Evolutionary conservation across 2,113 vertebrate genomes (phyloP), one percentile per base, ranked within the genome.

Genomic region (Xiphophorus maculatus): DNA sequence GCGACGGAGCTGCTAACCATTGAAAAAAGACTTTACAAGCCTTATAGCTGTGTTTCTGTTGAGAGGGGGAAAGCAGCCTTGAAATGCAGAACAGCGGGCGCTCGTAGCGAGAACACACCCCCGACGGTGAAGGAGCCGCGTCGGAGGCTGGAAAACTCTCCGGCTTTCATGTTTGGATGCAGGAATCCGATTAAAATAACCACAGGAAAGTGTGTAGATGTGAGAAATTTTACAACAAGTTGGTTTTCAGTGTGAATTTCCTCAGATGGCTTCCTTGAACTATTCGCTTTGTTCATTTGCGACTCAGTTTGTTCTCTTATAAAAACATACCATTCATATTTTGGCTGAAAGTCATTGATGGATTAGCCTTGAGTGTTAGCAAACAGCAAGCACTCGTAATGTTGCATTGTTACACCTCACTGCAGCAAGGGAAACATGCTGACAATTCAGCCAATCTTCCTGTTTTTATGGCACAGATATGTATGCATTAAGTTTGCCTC

Each of bases 341-440:
- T n/a, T 77, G 33, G 54, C 74, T 73, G 64, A 61, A 80, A 63
- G 71, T 58, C 29, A 15, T 60, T 30, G 32, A 54, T 69, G 40
- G 66, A 74, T 84, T 81, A 88, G 83, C 85, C 83, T 58, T 84
- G 68, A 28, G 27, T 10, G 71, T 64, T 63, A 14, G 13, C 14
- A 42, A 60, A 76, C 33, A 5, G 29, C 73, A 75, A 61, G 74
- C 65, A 22, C 68, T 48, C 19, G 42, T 42, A 79, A 14, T 75
- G 82, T n/a, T 37, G n/a, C 48, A 74, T 80, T 61, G 76, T 19
- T 76, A 81, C 33, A 29, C 9, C 29, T 70, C 76, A 66, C 30
- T 42, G 19, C 63, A 74, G 54, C 15, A 51, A 27, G 13, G 32
- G 35, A 11, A 13, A 33, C 11, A 32, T 69, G 64, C 29, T 27